Conservation (phyloP, 2,113 vertebrate species). For the Rhynchomys soricoides region DNA sequence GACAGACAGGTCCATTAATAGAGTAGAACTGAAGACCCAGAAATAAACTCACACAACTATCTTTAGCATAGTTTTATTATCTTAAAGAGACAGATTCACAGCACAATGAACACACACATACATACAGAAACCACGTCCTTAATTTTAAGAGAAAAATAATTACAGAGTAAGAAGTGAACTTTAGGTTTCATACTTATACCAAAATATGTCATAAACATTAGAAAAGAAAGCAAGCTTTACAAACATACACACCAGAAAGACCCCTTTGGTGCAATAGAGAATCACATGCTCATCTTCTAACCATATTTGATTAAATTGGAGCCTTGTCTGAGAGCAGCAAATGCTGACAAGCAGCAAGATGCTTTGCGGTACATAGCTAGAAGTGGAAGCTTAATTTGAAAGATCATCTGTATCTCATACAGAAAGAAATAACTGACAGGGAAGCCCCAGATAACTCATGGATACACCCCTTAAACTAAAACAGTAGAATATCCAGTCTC, state of each 20-base stretch:
- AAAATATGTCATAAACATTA: not conserved
- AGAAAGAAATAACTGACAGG: not conserved
- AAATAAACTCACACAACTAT: too few species aligned
- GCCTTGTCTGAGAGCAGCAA: not conserved
- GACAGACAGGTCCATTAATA: too few species aligned
- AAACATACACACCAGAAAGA: not conserved
- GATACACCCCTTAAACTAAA: not conserved
- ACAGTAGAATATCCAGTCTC: not conserved
- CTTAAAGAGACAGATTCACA: not conserved
- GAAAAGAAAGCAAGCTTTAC: not conserved
- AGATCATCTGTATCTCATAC: not conserved
- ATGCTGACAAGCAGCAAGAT: not conserved
- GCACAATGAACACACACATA: not conserved
- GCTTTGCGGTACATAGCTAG: not conserved
- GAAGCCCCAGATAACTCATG: not conserved
- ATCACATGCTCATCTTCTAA: not conserved
- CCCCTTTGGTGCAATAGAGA: not conserved
- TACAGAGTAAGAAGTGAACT: not conserved
- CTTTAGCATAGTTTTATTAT: too few species aligned
- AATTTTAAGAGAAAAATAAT: not conserved
- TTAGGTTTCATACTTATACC: not conserved
- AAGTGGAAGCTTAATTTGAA: not conserved
- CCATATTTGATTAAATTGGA: not conserved
- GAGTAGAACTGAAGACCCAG: too few species aligned
- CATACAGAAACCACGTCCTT: not conserved